These are phyloP conservation scores for Paramormyrops hopkinsi DNA, from an alignment of 2,797 vertebrate genomes.

Conservation along the genomic window DNA sequence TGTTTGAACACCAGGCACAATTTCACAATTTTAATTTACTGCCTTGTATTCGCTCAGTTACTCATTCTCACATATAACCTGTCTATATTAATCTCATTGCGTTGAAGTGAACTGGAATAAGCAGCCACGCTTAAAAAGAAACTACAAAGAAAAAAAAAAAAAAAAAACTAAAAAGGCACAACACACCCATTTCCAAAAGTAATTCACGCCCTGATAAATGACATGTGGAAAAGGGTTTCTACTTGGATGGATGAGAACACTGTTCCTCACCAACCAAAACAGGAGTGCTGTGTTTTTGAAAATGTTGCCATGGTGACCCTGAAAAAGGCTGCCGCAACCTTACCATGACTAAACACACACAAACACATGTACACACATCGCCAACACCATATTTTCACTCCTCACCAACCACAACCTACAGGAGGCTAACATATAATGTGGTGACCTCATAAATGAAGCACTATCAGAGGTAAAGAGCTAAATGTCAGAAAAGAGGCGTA, in stretches of 20 bases:
- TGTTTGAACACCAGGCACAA: not conserved
- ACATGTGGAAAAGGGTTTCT: not conserved
- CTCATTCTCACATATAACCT: not conserved
- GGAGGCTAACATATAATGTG: not conserved
- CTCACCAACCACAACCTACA: not conserved
- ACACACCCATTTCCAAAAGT: not conserved
- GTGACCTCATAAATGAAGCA: not conserved
- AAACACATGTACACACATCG: not conserved
- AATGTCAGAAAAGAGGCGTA: not conserved
- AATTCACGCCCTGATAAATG: not conserved
- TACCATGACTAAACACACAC: not conserved
- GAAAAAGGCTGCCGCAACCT: not conserved
- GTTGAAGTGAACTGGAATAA: not conserved
- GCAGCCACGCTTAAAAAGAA: not conserved
- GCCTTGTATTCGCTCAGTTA: not conserved
- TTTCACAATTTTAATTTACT: not conserved
- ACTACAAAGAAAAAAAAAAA: not conserved
- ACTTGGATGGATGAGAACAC: not conserved
- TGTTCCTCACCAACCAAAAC: conserved; percentile 3
- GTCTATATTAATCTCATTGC: not conserved
- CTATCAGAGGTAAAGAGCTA: not conserved
- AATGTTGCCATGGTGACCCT: not conserved
- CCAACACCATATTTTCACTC: not conserved
- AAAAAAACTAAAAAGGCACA: not conserved
- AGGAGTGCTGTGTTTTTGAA: conserved; percentile 3